Conservation (phyloP, 2,888 invertebrate species). For the Eubasilissa splendida region DNA sequence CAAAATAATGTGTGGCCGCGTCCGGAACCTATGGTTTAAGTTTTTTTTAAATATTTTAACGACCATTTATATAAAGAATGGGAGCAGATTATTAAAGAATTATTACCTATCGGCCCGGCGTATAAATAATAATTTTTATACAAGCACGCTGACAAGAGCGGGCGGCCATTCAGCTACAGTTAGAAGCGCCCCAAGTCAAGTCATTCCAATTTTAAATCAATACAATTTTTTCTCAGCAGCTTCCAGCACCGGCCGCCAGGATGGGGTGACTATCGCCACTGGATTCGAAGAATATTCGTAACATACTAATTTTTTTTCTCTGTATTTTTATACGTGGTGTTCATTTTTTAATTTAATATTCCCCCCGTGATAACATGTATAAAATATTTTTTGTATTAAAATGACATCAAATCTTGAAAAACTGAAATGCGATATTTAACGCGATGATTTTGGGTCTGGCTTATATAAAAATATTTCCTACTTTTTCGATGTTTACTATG, state of each 20-base stretch:
- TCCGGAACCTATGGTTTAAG: background rate
- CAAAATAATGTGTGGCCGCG: background rate
- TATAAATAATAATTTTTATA: slow-evolving; percentile 39
- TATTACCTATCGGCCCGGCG: slow-evolving; percentile 30
- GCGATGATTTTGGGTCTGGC: too few species aligned
- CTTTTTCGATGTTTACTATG: too few species aligned
- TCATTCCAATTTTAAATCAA: slow-evolving; percentile 45
- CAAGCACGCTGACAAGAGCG: slow-evolving; percentile 27
- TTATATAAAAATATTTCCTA: too few species aligned
- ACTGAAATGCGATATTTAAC: too few species aligned
- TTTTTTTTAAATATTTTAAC: slow-evolving; percentile 33
- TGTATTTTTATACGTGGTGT: too few species aligned
- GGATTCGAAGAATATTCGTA: background rate
- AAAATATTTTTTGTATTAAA: too few species aligned
- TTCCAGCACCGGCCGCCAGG: slow-evolving; percentile 29
- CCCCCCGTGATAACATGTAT: too few species aligned
- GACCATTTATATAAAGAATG: slow-evolving; percentile 34
- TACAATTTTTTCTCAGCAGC: slow-evolving; percentile 41
- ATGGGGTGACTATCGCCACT: slow-evolving; percentile 5
- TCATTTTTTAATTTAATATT: too few species aligned
- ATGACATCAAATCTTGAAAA: too few species aligned
- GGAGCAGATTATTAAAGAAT: slow-evolving; percentile 41
- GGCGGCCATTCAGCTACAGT: slow-evolving; percentile 15
- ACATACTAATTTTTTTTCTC: too few species aligned
- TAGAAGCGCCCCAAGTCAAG: slow-evolving; percentile 34